These are phyloP conservation scores for Accipiter virgatus DNA, from an alignment of 2,113 vertebrate genomes.

Conservation along the genomic window DNA sequence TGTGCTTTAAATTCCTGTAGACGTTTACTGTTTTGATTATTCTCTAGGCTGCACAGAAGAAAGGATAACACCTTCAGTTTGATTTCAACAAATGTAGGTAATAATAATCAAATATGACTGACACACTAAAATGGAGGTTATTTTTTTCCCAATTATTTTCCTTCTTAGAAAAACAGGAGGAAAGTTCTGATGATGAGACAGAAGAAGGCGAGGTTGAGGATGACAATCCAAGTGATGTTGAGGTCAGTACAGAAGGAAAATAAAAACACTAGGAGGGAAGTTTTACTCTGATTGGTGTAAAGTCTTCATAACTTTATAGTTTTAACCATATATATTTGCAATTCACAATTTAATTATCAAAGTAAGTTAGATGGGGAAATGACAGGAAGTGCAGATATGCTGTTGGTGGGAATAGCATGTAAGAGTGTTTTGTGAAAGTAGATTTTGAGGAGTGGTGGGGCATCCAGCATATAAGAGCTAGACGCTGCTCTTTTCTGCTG, in stretches of 20 bases:
- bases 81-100: background rate
- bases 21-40: background rate
- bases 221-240: conserved; percentile 76
- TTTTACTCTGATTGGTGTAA: background rate
- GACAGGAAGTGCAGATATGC: background rate
- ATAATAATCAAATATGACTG: background rate
- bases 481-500: background rate
- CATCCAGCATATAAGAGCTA: background rate
- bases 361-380: background rate
- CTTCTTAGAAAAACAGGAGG: conserved; percentile 74
- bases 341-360: background rate
- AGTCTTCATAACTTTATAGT: background rate
- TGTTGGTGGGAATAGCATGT: background rate
- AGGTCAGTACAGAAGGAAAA: conserved; percentile 66
- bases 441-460: background rate
- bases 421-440: background rate
- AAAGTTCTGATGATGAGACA: conserved; percentile 83
- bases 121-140: background rate
- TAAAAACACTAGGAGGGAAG: background rate
- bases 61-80: conserved; percentile 1
- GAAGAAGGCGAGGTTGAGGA: conserved; percentile 83
- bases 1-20: background rate
- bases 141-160: background rate
- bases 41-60: background rate
- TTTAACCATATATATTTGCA: background rate